Evolutionary conservation across 2,113 vertebrate genomes (phyloP).

Genomic region (Alligator sinensis): DNA sequence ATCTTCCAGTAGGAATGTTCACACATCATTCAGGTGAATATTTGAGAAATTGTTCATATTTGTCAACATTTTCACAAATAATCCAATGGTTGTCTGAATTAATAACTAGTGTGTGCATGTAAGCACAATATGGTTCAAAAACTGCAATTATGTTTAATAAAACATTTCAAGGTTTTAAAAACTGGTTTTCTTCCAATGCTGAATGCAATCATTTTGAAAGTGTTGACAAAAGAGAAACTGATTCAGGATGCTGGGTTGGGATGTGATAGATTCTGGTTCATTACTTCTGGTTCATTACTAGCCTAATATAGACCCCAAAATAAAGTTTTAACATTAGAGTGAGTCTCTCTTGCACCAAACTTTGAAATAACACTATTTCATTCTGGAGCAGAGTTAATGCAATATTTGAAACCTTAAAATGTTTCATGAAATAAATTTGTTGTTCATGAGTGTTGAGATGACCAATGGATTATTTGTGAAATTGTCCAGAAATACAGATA

Average conservation of each 20-base stretch:
- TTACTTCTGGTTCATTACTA: too few species aligned
- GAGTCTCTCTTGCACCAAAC: slow-evolving; percentile 21
- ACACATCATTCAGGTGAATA: neutral
- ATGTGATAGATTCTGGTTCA: too few species aligned
- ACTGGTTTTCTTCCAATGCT: neutral
- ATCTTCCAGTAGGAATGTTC: neutral
- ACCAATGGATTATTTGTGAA: slow-evolving; percentile 21
- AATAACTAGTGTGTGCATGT: too few species aligned
- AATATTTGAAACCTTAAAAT: slow-evolving; percentile 53
- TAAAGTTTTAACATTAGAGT: neutral
- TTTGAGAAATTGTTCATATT: neutral
- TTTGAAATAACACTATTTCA: neutral
- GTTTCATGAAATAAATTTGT: slow-evolving; percentile 49
- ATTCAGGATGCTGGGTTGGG: neutral
- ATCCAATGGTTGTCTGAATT: neutral
- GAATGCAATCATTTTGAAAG: neutral
- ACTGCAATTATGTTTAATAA: neutral
- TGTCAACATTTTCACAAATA: neutral
- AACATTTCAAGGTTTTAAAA: neutral
- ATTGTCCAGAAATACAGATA: slow-evolving; percentile 52
- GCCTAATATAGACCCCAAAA: neutral
- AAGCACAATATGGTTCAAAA: neutral
- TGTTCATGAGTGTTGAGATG: slow-evolving; percentile 51
- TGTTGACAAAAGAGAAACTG: neutral
- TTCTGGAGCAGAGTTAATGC: slow-evolving; percentile 56